A percentile compares a stretch with the other conserved stretches of the same genome.
These are phyloP conservation scores for Etheostoma perlongum DNA, from an alignment of 2,797 vertebrate genomes.

Conservation along the genomic window DNA sequence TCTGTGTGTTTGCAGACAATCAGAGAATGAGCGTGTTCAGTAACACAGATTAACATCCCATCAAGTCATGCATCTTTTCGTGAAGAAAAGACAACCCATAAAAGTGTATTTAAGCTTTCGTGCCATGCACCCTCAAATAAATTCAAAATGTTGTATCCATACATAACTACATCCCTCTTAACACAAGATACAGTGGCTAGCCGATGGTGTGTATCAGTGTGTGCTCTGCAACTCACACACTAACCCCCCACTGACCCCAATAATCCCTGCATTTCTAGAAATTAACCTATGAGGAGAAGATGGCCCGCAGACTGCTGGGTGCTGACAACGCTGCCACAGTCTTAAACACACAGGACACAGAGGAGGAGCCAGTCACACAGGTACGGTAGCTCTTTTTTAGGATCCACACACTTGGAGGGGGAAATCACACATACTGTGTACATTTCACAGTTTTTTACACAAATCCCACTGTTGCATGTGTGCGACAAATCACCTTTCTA, in stretches of 20 bases:
- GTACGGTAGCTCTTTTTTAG: slow-evolving; percentile 71
- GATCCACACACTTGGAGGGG: slow-evolving; percentile 42
- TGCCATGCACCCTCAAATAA: slow-evolving; percentile 17
- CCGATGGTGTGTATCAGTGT: slow-evolving; percentile 50
- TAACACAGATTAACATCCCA: slow-evolving; percentile 63
- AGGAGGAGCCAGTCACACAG: slow-evolving; percentile 91
- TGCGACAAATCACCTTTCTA: slow-evolving; percentile 18
- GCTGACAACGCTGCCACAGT: slow-evolving; percentile 96
- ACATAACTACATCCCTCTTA: slow-evolving; percentile 23
- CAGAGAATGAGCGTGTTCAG: slow-evolving; percentile 42
- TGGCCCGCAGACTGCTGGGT: slow-evolving; percentile 96
- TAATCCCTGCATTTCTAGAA: slow-evolving; percentile 87
- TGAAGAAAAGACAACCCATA: not conserved
- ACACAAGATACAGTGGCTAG: slow-evolving; percentile 27
- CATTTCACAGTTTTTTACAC: slow-evolving; percentile 9
- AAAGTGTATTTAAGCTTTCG: slow-evolving; percentile 8
- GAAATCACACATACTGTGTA: slow-evolving; percentile 26
- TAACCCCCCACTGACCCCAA: slow-evolving; percentile 79
- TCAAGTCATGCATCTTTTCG: slow-evolving; percentile 14
- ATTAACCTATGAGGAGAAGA: slow-evolving; percentile 99
- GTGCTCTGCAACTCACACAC: slow-evolving; percentile 76
- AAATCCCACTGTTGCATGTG: slow-evolving; percentile 34
- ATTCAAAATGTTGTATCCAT: slow-evolving; percentile 10
- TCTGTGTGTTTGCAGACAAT: slow-evolving; percentile 34
- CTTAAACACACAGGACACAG: slow-evolving; percentile 91